Base-by-base conservation (phyloP, 2,797 vertebrate species). In the Lepilemur ruficaudatus region DNA sequence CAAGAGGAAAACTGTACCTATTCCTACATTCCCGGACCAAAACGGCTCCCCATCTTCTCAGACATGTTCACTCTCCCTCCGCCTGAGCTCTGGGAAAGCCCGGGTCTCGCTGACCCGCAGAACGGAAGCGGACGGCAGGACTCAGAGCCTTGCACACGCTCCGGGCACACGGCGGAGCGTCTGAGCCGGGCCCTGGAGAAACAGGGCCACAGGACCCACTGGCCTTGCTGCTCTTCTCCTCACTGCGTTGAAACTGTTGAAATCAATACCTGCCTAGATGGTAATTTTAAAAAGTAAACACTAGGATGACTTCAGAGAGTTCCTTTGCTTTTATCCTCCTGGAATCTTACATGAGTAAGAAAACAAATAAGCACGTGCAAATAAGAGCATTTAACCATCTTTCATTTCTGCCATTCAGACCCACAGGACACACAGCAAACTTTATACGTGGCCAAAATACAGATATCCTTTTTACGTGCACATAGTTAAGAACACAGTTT, bases 251-350 rank as follows among this genome's bases (percentile, higher is more conserved):
- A 55, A 69, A 83, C 50, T 43, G 91, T 55, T 18, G 41, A 87
- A 76, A 70, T 35, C 73, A 41, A 35, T 76, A 52, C 2, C 57
- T 78, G 59, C 32, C 75, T 81, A 46, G 41, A 59, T 4, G 5
- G 43, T 8, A 55, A 35, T 87, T 89, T 81, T 25, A 30, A 91
- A 86, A 83, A 78, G 57, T 6, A 65, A 83, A 84, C 11, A 84
- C 41, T 38, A 57, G 80, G 67, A 78, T 85, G 50, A 35, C 76
- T 76, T 90, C 52, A 90, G 92, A 38, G 43, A 80, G 28, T 30
- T 25, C 69, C 52, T 67, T 84, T 84, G 48, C 6, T 59, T 61
- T 70, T 84, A 30, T 52, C 52, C 22, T 59, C 22, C 82, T 43
- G 17, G 30, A 17, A 35, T 35, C 17, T 93, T 32, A 91, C 3